A percentile compares a stretch with the other conserved stretches of the same genome.
Evolutionary conservation across 2,113 vertebrate species (phyloP).

Genomic region (Psilopogon haemacephalus): DNA sequence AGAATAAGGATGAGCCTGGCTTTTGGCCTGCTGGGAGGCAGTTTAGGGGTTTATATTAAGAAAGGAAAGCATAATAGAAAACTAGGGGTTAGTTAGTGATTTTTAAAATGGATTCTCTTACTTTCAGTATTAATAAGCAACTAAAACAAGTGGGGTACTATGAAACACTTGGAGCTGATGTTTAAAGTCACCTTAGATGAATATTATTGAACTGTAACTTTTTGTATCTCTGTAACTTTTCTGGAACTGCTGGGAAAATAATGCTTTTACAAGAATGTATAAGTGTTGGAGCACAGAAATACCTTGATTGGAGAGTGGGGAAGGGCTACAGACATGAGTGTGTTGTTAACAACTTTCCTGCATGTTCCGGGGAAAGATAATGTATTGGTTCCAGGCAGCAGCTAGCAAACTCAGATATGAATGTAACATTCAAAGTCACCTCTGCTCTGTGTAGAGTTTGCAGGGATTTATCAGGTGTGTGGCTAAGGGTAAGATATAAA

Average conservation of each 20-base stretch:
- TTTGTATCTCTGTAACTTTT: background rate
- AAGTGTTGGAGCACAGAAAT: background rate
- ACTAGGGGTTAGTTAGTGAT: background rate
- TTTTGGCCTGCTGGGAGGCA: background rate
- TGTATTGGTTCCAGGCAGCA: background rate
- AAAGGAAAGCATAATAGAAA: background rate
- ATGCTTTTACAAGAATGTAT: background rate
- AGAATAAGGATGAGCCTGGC: background rate
- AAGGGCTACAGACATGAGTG: background rate
- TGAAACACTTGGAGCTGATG: background rate
- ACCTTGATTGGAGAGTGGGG: background rate
- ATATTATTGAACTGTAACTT: background rate
- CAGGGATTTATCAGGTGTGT: background rate
- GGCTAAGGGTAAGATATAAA: background rate
- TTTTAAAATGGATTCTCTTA: background rate
- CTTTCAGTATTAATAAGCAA: background rate
- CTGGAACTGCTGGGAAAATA: background rate
- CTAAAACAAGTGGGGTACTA: background rate
- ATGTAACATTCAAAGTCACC: background rate
- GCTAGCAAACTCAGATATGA: background rate
- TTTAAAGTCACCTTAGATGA: background rate
- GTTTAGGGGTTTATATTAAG: background rate
- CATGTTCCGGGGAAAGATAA: accelerated
- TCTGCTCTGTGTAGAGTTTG: background rate
- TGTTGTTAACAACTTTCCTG: background rate